Evolutionary conservation across 2,113 vertebrate species (phyloP).

Genomic region (Hippocampus barbouri): DNA sequence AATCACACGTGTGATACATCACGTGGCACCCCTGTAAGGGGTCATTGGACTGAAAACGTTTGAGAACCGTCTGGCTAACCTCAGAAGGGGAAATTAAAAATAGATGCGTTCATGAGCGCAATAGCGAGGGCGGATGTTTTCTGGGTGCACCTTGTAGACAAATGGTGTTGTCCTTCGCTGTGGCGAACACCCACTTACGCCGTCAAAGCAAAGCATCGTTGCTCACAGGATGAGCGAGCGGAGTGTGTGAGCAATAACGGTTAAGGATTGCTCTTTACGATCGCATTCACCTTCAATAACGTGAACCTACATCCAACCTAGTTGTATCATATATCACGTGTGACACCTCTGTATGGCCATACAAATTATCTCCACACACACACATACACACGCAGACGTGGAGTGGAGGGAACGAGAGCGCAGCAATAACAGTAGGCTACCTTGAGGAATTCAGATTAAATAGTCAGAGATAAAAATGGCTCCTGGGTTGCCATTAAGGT

Average conservation of each 20-base stretch:
- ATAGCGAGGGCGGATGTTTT: constrained; percentile 38
- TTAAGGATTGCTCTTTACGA: constrained; percentile 61
- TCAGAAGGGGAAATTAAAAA: constrained; percentile 1
- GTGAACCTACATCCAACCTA: constrained; percentile 10
- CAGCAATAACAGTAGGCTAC: constrained; percentile 29
- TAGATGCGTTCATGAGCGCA: constrained; percentile 25
- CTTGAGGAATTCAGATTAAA: constrained; percentile 38
- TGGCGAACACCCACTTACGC: constrained; percentile 65
- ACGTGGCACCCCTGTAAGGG: no score
- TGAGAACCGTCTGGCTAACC: background rate
- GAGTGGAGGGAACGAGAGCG: constrained; percentile 14
- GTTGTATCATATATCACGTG: constrained; percentile 9
- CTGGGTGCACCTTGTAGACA: constrained; percentile 49
- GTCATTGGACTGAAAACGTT: constrained; percentile 17
- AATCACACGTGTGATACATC: background rate
- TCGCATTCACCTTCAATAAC: constrained; percentile 51
- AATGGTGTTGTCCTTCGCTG: constrained; percentile 67
- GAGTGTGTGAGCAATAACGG: constrained; percentile 35
- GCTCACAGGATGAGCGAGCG: constrained; percentile 47
- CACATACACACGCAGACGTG: constrained; percentile 3
- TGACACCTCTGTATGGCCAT: constrained; percentile 11
- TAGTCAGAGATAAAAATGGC: constrained; percentile 26
- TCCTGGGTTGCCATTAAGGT: constrained; percentile 31
- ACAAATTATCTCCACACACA: constrained; percentile 32
- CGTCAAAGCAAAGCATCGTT: constrained; percentile 58